Evolutionary conservation across 2,113 vertebrate genomes (phyloP).

Genomic region (Nerophis ophidion): DNA sequence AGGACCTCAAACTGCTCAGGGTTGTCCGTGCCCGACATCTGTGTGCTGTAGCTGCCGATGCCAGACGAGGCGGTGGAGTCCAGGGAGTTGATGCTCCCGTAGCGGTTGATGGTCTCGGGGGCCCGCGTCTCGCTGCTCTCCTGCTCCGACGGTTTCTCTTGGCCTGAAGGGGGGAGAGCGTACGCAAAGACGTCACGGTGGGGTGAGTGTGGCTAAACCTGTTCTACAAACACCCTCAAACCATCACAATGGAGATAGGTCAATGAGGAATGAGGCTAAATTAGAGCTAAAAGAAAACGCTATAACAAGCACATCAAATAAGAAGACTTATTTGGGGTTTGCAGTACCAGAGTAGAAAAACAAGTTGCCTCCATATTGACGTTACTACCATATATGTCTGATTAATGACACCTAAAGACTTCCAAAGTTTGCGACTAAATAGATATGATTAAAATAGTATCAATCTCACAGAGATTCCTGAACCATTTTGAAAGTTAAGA

Average conservation of each 20-base stretch:
- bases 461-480: no score
- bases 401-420: no score
- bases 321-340: no score
- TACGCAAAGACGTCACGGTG: neutral
- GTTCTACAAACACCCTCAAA: neutral
- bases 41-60: constrained; percentile 98
- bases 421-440: no score
- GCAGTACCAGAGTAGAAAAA: no score
- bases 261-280: constrained; percentile 4
- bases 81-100: constrained; percentile 96
- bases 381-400: no score
- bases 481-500: no score
- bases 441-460: no score
- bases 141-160: constrained; percentile 92
- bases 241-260: neutral
- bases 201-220: neutral
- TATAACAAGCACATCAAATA: constrained; percentile 24
- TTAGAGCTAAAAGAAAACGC: constrained; percentile 18
- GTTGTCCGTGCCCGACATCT: constrained; percentile 98
- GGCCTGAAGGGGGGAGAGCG: constrained; percentile 68
- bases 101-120: constrained; percentile 96
- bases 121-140: constrained; percentile 90
- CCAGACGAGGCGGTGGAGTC: constrained; percentile 98
- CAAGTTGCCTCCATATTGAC: no score
- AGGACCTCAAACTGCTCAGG: constrained; percentile 98